Percentiles rank a stretch among this genome's conserved stretches.
These are phyloP conservation scores for Cetonia aurata DNA, from an alignment of 2,888 invertebrate species.

Conservation along the genomic window DNA sequence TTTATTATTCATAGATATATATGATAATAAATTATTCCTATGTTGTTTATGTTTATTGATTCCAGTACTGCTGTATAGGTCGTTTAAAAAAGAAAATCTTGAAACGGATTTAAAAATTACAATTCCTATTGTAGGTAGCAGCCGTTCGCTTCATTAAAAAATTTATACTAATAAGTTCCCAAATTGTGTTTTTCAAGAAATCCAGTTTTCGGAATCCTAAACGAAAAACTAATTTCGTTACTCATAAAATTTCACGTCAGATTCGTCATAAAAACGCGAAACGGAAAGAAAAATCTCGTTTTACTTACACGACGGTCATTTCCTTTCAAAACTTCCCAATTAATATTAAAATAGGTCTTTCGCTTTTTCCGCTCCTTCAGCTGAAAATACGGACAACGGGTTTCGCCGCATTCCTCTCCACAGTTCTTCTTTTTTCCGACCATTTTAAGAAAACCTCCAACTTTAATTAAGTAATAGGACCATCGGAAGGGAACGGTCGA, in stretches of 20 bases:
- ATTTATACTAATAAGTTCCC: constrained; percentile 4
- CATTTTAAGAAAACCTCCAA: constrained; percentile 21
- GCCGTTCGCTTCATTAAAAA: background rate
- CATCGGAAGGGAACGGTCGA: constrained; percentile 18
- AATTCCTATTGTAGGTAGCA: no score
- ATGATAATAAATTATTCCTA: no score
- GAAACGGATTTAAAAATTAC: no score
- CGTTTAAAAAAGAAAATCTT: no score
- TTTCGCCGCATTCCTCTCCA: background rate
- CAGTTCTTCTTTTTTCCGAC: constrained; percentile 1
- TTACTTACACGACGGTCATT: constrained; percentile 29
- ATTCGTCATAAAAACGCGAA: constrained; percentile 21
- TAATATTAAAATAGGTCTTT: constrained; percentile 37
- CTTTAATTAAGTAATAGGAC: constrained; percentile 39
- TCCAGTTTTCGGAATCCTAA: constrained; percentile 15
- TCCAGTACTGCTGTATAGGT: no score
- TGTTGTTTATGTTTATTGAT: no score
- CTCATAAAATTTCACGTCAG: constrained; percentile 32
- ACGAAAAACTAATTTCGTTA: constrained; percentile 36
- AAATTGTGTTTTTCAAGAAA: constrained; percentile 26
- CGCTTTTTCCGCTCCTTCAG: constrained; percentile 13
- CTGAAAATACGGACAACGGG: constrained; percentile 17
- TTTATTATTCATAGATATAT: no score
- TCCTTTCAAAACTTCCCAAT: constrained; percentile 35
- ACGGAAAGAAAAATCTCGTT: constrained; percentile 20